Percentiles rank a stretch among this genome's conserved stretches.
These are phyloP conservation scores for human (Homo sapiens) DNA, from an alignment of 2,113 vertebrate species.

Conservation along the genomic window DNA sequence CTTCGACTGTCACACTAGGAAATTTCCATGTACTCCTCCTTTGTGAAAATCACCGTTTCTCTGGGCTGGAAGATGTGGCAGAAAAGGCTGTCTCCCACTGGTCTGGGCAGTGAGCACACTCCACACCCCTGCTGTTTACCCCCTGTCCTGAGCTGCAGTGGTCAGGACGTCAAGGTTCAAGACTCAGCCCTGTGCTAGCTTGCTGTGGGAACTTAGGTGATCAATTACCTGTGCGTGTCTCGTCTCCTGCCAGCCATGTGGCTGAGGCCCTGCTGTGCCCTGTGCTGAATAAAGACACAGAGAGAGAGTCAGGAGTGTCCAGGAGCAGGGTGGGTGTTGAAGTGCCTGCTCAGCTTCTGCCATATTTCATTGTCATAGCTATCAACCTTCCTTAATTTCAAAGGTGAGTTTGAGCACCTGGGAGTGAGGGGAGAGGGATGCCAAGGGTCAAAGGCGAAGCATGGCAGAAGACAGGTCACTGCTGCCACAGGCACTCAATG, in stretches of 20 bases:
- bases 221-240: neutral
- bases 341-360: neutral
- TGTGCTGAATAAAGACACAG: neutral
- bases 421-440: neutral
- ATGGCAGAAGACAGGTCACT: no score
- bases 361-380: neutral
- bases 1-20: neutral
- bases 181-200: neutral
- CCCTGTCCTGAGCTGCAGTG: neutral
- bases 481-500: rapidly evolving
- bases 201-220: neutral
- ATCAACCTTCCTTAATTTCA: neutral
- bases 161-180: neutral
- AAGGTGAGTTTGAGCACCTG: neutral
- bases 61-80: neutral
- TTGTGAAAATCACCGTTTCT: neutral
- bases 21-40: neutral
- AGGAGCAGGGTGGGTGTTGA: neutral
- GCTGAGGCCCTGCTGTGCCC: neutral
- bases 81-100: neutral
- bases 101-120: neutral
- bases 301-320: neutral
- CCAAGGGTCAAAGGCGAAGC: neutral
- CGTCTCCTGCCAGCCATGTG: neutral
- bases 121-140: neutral